Evolutionary conservation across 2,888 invertebrate genomes (phyloP).

Genomic region (Schizaphis graminum): DNA sequence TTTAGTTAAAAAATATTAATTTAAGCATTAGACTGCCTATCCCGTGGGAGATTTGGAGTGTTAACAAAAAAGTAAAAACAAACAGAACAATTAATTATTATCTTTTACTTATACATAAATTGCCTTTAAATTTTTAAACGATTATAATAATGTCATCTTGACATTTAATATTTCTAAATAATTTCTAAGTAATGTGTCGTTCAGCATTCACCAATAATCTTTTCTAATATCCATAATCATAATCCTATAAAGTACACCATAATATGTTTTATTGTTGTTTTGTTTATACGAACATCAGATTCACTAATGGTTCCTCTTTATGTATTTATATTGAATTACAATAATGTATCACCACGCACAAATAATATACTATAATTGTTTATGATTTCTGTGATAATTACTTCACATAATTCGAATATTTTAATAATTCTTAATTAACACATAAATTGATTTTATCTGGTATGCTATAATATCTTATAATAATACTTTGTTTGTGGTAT

Average conservation of each 20-base stretch:
- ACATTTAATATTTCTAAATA: neutral
- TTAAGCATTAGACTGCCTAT: neutral
- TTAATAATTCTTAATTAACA: neutral
- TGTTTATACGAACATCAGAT: neutral
- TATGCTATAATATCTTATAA: neutral
- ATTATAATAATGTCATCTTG: neutral
- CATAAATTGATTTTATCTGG: neutral
- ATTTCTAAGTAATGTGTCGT: neutral
- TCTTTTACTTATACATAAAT: neutral
- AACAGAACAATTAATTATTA: neutral
- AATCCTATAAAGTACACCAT: neutral
- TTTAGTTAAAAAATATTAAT: conserved; percentile 1
- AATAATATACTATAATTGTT: neutral
- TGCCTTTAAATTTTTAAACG: neutral
- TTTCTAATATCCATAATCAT: neutral
- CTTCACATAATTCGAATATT: neutral
- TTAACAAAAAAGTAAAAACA: neutral
- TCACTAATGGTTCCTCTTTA: neutral
- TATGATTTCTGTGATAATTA: neutral
- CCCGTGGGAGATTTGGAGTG: neutral
- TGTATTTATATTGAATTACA: neutral
- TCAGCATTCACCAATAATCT: neutral
- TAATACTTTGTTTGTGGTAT: neutral
- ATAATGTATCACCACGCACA: neutral
- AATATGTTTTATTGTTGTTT: no score